Conservation (phyloP, 2,113 vertebrate species). For the Probosciger aterrimus region DNA sequence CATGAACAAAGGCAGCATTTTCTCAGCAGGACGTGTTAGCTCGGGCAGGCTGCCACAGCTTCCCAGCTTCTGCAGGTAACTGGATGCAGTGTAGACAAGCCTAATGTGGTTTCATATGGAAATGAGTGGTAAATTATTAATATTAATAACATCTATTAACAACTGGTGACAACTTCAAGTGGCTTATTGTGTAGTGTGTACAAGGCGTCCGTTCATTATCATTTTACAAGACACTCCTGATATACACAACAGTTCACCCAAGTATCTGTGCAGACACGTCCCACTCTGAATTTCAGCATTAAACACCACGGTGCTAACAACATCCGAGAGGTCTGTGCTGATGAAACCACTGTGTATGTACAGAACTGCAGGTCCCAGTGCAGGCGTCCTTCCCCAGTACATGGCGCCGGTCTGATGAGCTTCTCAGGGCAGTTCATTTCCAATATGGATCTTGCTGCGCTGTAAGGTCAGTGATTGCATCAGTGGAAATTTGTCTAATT, state of each 20-base stretch:
- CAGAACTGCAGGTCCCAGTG: neutral
- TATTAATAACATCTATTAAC: conserved; percentile 63
- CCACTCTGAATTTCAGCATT: neutral
- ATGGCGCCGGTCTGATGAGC: neutral
- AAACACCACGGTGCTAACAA: neutral
- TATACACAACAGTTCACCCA: neutral
- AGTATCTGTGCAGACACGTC: neutral
- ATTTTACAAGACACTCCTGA: conserved; percentile 32
- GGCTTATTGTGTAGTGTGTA: conserved; percentile 45
- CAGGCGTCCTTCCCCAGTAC: neutral
- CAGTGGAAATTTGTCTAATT: neutral
- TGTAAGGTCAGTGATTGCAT: neutral
- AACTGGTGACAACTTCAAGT: conserved; percentile 64
- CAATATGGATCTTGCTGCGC: neutral
- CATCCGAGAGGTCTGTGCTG: neutral
- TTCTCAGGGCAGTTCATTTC: neutral
- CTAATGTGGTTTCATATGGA: conserved; percentile 52
- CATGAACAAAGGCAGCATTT: conserved; percentile 29
- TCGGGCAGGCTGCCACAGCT: neutral
- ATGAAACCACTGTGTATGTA: neutral
- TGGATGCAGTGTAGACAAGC: conserved; percentile 36
- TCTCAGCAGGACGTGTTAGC: conserved; percentile 19
- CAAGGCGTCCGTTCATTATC: conserved; percentile 56
- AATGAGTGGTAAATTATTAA: conserved; percentile 62
- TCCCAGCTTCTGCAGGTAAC: conserved; percentile 49